Base-by-base conservation (phyloP, 2,113 vertebrate species). In the Oryzias curvinotus region DNA sequence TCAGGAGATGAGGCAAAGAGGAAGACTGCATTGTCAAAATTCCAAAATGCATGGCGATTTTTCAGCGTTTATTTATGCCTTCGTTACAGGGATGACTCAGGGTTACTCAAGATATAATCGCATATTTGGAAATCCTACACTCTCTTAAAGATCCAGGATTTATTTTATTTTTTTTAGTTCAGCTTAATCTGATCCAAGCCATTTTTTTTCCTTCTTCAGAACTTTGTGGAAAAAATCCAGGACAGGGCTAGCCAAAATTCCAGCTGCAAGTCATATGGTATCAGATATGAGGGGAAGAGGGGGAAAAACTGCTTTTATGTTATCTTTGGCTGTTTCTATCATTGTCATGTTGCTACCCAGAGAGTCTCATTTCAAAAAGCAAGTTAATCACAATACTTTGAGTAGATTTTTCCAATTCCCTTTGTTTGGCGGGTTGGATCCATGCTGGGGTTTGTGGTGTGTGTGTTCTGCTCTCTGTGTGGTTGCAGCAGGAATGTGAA, bases 401-500 rank as follows among this genome's bases (percentile, higher is more conserved):
- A 55, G 77, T 71, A n/a, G 44, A 59, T 74, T 87, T 81, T 84
- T 81, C 72, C 76, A 30, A 78, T 65, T 26, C 65, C 73, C 47
- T 18, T 54, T 72, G n/a, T n/a, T 14, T 78, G 80, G 76, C 76
- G 69, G 70, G 53, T 73, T 52, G 26, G 49, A 73, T 52, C 66
- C 69, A 44, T 73, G 74, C 72, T 68, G 46, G 61, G 63, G 54
- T 65, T 66, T 73, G 49, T 18, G 53, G 47, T 57, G 44, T 48
- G 49, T 45, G 42, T 62, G 45, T 56, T 17, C 18, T 52, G 25
- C 57, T 19, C 26, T 61, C 46, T 45, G 68, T 79, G 71, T 52
- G 77, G 77, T 82, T 82, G 19, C 52, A 52, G 57, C 50, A 84
- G 78, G 88, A 90, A 88, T 85, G 85, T 87, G 72, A 86, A 88